These are phyloP conservation scores for Biston stratarius DNA, from an alignment of 2,888 invertebrate genomes.

Conservation along the genomic window DNA sequence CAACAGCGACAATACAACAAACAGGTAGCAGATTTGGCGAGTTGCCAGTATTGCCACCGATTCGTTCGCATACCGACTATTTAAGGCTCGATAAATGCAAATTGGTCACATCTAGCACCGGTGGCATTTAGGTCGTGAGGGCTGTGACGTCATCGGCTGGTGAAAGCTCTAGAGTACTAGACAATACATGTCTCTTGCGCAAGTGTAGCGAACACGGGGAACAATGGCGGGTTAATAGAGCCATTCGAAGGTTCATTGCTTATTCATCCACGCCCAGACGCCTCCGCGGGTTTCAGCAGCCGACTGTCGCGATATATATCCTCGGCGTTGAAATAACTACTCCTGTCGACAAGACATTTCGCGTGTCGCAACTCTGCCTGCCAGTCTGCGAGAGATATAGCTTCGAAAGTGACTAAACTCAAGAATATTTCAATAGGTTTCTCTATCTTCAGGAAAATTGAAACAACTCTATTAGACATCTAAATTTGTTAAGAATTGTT, in stretches of 20 bases:
- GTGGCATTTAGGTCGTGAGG: conserved; percentile 74
- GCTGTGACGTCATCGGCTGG: conserved; percentile 74
- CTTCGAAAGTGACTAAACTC: neutral
- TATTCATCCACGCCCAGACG: conserved; percentile 85
- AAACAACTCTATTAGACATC: neutral
- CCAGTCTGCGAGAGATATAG: conserved; percentile 20
- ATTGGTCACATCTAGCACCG: conserved; percentile 73
- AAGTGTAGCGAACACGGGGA: conserved; percentile 74
- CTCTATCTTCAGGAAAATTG: neutral
- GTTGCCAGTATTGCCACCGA: conserved; percentile 60
- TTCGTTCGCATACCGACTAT: conserved; percentile 59
- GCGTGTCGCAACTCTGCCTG: conserved; percentile 25
- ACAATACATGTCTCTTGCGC: conserved; percentile 84
- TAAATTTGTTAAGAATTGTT: neutral
- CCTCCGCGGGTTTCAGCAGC: conserved; percentile 64
- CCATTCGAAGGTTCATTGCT: conserved; percentile 84
- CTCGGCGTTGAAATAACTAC: conserved; percentile 54
- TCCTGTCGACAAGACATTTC: conserved; percentile 41
- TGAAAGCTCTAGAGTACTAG: conserved; percentile 70
- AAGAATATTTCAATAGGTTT: neutral
- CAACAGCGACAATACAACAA: conserved; percentile 45
- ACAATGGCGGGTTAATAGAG: conserved; percentile 85
- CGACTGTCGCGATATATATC: conserved; percentile 74
- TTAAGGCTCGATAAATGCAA: conserved; percentile 72
- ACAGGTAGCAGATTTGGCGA: conserved; percentile 56